Base-by-base conservation (phyloP, 1,140 invertebrate genomes). In the Pogonomyrmex barbatus region DNA sequence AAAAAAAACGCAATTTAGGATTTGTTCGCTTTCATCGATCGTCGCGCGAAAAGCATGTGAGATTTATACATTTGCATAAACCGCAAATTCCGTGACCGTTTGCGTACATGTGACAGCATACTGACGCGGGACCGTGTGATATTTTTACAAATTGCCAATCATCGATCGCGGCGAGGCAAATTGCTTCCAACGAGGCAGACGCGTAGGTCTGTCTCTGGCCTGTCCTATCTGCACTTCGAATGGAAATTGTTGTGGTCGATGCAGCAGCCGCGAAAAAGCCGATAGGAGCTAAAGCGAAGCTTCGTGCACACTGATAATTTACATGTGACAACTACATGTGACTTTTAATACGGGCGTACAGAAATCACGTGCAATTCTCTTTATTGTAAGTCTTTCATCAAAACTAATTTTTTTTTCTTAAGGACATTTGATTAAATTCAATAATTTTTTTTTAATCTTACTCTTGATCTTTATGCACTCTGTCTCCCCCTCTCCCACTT, bases 71-170 rank as follows among this genome's bases (percentile, higher is more conserved):
- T 83, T 86, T 90, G 83, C 81, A 79, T 73, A 81, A 52, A 86
- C 87, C 88, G 82, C 78, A 84, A 88, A 90, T 91, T 79, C 83
- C 71, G 83, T 87, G 82, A 71, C 75, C 79, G 65, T 33, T 30
- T 6, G 67, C 56, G 60, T 87, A 75, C 67, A 56, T 76, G 78
- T 54, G 79, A 70, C 62, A 56, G 24, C 50, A 73, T 86, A 89
- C 65, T 45, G 78, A 42, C 67, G 78, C 85, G 73, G 89, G 82
- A 89, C 88, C 75, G 88, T 87, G 75, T 76, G 86, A 91, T 91
- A 92, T 93, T 93, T 93, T 92, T 92, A 92, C 90, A 93, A 93
- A 93, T 93, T 93, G 93, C 85, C 93, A 93, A 92, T 92, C 87
- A 92, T 90, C 87, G 90, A 91, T 89, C 91, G 91, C 87, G 89